Evolutionary conservation across 2,797 vertebrate genomes (phyloP).

Genomic region (Mormyrops boulengeri): DNA sequence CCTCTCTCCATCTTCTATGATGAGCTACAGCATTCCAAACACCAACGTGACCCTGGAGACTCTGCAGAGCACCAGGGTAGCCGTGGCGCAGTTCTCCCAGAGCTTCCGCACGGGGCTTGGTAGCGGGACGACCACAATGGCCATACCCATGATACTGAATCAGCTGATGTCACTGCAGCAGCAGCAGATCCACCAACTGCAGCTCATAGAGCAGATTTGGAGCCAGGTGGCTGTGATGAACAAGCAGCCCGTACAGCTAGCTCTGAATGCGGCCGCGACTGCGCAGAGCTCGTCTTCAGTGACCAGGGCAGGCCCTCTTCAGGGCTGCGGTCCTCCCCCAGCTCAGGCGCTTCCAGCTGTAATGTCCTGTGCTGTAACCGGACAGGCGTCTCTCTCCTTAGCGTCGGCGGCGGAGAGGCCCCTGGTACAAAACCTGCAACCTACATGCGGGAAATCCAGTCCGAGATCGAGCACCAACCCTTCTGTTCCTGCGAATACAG

Average conservation of each 20-base stretch:
- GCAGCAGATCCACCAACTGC: slow-evolving; percentile 94
- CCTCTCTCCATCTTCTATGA: slow-evolving; percentile 54
- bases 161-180: slow-evolving; percentile 90
- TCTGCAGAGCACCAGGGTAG: slow-evolving; percentile 90
- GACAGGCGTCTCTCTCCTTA: slow-evolving; percentile 58
- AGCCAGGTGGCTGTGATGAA: slow-evolving; percentile 92
- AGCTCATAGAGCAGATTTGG: slow-evolving; percentile 96
- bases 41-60: slow-evolving; percentile 95
- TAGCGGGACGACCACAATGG: slow-evolving; percentile 60
- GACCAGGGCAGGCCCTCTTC: slow-evolving; percentile 65
- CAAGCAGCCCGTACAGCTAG: slow-evolving; percentile 67
- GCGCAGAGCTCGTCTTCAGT: slow-evolving; percentile 53
- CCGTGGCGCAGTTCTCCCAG: slow-evolving; percentile 94
- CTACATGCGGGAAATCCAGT: slow-evolving; percentile 57
- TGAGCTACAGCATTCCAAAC: slow-evolving; percentile 72
- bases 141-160: slow-evolving; percentile 89
- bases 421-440: slow-evolving; percentile 61
- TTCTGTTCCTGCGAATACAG: slow-evolving; percentile 55
- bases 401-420: slow-evolving; percentile 59
- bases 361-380: slow-evolving; percentile 59
- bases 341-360: slow-evolving; percentile 70
- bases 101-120: slow-evolving; percentile 48
- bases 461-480: slow-evolving; percentile 55
- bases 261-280: slow-evolving; percentile 56
- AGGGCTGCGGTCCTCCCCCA: slow-evolving; percentile 60